A percentile compares a stretch with the other conserved stretches of the same genome.
phyloP scores from a whole-genome alignment of 2,797 vertebrate species.

The Triplophysa bombifrons region DNA sequence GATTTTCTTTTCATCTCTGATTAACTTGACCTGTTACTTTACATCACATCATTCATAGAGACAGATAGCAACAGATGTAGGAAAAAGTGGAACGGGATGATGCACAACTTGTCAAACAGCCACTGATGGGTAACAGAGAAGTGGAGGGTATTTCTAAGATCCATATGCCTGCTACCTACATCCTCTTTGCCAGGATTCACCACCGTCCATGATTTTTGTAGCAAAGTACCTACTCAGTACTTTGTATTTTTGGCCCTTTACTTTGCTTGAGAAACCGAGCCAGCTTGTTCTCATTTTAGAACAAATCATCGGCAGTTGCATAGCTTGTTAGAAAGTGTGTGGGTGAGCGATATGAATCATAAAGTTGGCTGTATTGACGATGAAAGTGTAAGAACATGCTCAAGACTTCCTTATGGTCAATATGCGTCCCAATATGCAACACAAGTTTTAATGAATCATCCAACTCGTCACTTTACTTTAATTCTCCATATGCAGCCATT shows the following conservation, averaged over 20 bases:
- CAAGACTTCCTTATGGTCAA: constrained; percentile 34
- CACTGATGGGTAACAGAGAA: not conserved
- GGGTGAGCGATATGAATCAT: constrained; percentile 27
- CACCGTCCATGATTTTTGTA: not conserved
- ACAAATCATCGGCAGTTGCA: constrained; percentile 16
- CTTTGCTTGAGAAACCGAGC: constrained; percentile 11
- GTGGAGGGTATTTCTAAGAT: not conserved
- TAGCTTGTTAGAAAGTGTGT: constrained; percentile 15
- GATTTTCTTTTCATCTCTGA: not conserved
- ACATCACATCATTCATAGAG: not conserved
- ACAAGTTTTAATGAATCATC: constrained; percentile 53
- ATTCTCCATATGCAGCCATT: constrained; percentile 21
- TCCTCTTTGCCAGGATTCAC: not conserved
- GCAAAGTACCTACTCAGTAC: not conserved
- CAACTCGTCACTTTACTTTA: constrained; percentile 18
- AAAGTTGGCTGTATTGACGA: constrained; percentile 8
- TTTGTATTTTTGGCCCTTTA: constrained; percentile 9
- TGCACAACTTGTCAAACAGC: not conserved
- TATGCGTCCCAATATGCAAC: constrained; percentile 22
- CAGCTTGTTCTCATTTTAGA: constrained; percentile 35
- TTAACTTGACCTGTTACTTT: not conserved
- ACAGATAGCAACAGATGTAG: not conserved
- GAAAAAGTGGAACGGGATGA: not conserved
- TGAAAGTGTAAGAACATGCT: constrained; percentile 12
- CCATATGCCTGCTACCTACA: not conserved